Evolutionary conservation across 1,140 invertebrate genomes (phyloP), one percentile per base, ranked within the genome.

Genomic region (Drosophila eugracilis): DNA sequence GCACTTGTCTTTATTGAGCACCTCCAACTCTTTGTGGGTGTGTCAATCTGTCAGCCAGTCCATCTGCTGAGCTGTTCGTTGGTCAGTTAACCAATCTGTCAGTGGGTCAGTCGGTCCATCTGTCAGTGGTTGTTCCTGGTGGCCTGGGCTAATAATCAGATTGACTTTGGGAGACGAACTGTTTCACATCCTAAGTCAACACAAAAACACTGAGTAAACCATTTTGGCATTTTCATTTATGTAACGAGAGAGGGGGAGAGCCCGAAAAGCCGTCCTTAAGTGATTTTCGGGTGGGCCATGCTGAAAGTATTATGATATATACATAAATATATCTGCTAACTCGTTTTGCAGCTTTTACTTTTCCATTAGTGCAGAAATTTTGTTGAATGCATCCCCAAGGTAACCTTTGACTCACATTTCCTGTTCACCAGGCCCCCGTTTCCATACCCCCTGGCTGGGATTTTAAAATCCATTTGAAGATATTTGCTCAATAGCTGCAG

Each of bases 381-480:
- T 80, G 72, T 60, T 81, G 72, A 81, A 81, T 81, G 78, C 78
- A 76, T 81, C 78, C 78, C 78, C 66, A 76, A 81, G 78, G 78
- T 81, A 81, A 76, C 78, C 78, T 81, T 76, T 66, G 70, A 49
- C 54, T 72, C 76, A 55, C 60, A 70, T 75, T 80, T 80, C 77
- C 75, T 65, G 65, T 37, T 5, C 45, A 14, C 39, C 30, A 12
- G 9, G 37, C 22, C 36, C 4, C 21, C 12, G 10, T 28, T 4
- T 12, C 42, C 44, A 26, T 17, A 15, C 22, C 19, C 44, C n/a
- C 52, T 65, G 36, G 49, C 63, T 75, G 65, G 65, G 78, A 81
- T 81, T 80, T 81, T 81, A 76, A 81, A 81, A 81, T 77, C 78
- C 78, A 81, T 81, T 81, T 81, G 59, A 73, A 76, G 78, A 81